These are phyloP conservation scores for Bombus cullumanus DNA, from an alignment of 1,140 invertebrate species.

Conservation along the genomic window DNA sequence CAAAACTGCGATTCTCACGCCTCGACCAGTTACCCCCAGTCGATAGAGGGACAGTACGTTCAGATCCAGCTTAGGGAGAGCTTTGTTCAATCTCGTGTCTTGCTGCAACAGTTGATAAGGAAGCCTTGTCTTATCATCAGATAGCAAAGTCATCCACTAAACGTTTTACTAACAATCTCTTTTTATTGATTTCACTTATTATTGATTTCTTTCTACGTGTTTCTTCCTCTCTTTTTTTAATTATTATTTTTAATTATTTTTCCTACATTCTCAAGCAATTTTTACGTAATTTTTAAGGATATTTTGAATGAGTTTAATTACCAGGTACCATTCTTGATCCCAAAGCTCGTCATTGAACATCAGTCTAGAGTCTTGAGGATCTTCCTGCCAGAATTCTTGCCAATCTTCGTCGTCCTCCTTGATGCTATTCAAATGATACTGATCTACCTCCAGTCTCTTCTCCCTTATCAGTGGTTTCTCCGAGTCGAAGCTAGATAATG, in stretches of 20 bases:
- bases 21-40: slow-evolving; percentile 90
- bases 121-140: slow-evolving; percentile 21
- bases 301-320: slow-evolving; percentile 77
- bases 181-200: background rate
- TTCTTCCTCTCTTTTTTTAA: background rate
- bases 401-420: background rate
- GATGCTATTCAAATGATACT: slow-evolving; percentile 14
- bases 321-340: slow-evolving; percentile 96
- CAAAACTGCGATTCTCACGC: slow-evolving; percentile 91
- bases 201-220: background rate
- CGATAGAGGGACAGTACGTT: slow-evolving; percentile 91
- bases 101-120: slow-evolving; percentile 65
- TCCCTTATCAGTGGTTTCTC: slow-evolving; percentile 73
- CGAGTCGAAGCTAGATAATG: slow-evolving; percentile 62
- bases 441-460: slow-evolving; percentile 65
- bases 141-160: slow-evolving; percentile 19
- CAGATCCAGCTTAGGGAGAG: slow-evolving; percentile 88
- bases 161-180: background rate
- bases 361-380: slow-evolving; percentile 27
- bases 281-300: background rate
- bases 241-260: background rate
- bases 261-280: background rate
- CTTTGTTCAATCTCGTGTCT: slow-evolving; percentile 76
- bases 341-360: slow-evolving; percentile 94
- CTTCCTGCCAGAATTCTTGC: background rate